phyloP scores from a whole-genome alignment of 2,888 invertebrate genomes.

The Eulithis testata region DNA sequence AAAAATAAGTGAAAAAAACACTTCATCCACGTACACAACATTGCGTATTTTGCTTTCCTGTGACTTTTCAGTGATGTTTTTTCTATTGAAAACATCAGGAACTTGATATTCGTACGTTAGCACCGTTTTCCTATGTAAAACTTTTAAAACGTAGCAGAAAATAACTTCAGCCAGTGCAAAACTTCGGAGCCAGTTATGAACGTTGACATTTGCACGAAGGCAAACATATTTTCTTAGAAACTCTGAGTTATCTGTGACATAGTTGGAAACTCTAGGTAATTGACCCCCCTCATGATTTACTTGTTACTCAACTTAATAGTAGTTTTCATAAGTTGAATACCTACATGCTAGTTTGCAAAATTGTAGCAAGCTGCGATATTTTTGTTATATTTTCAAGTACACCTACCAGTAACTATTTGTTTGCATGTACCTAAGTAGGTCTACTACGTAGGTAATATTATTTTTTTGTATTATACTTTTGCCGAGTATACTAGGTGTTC shows the following conservation, averaged over 20 bases:
- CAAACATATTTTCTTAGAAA: slow-evolving; percentile 42
- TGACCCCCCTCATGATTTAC: slow-evolving; percentile 45
- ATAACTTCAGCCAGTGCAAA: slow-evolving; percentile 36
- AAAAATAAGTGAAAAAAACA: too few species aligned
- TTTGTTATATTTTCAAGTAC: background rate
- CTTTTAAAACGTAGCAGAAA: slow-evolving; percentile 34
- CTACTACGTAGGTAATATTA: too few species aligned
- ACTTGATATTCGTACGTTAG: background rate
- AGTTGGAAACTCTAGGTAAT: slow-evolving; percentile 45
- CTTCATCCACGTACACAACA: too few species aligned
- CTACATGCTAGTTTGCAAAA: slow-evolving; percentile 28
- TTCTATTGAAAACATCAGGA: background rate
- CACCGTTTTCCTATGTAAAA: slow-evolving; percentile 8
- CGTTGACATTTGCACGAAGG: slow-evolving; percentile 42
- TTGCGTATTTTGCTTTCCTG: too few species aligned
- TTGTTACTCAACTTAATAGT: slow-evolving; percentile 33
- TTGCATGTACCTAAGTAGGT: too few species aligned
- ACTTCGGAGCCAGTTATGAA: slow-evolving; percentile 42
- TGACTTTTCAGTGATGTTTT: too few species aligned
- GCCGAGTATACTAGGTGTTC: too few species aligned
- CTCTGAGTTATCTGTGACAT: slow-evolving; percentile 41
- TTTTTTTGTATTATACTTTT: too few species aligned
- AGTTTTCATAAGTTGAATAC: slow-evolving; percentile 33
- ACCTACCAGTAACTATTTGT: too few species aligned
- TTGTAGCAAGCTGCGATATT: slow-evolving; percentile 13